These are phyloP conservation scores for Hypselothyrea guttata DNA, from an alignment of 2,888 invertebrate species.

Conservation along the genomic window DNA sequence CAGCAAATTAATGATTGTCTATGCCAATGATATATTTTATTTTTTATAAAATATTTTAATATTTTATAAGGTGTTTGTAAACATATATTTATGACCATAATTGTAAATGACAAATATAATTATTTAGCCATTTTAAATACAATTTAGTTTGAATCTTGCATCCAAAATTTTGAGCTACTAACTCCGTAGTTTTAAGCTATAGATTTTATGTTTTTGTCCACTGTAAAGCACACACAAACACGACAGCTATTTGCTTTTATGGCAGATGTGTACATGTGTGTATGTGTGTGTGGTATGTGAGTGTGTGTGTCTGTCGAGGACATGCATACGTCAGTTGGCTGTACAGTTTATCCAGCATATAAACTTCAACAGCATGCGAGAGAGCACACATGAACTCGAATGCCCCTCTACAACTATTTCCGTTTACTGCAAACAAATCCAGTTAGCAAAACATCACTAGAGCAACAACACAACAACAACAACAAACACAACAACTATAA, in stretches of 20 bases:
- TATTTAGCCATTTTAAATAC: too few species aligned
- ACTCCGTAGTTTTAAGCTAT: too few species aligned
- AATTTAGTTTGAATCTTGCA: too few species aligned
- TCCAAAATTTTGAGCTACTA: too few species aligned
- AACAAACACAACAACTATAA: conserved; percentile 26
- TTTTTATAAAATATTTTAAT: too few species aligned
- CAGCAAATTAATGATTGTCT: too few species aligned
- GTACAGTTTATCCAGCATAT: conserved; percentile 72
- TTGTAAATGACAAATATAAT: too few species aligned
- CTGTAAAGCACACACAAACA: conserved; percentile 4
- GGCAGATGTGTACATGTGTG: conserved; percentile 42
- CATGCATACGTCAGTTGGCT: conserved; percentile 68
- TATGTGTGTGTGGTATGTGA: conserved; percentile 20
- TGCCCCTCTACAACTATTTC: conserved; percentile 65
- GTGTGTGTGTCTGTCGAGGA: conserved; percentile 42
- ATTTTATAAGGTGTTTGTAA: too few species aligned
- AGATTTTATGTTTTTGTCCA: too few species aligned
- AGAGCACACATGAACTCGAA: conserved; percentile 11
- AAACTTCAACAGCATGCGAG: conserved; percentile 61
- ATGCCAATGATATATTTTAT: too few species aligned
- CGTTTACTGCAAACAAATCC: conserved; percentile 74
- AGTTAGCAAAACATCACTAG: conserved; percentile 61
- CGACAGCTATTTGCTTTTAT: conserved; percentile 76
- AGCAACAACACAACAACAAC: conserved; percentile 15
- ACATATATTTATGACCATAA: too few species aligned